Evolutionary conservation across 1,140 invertebrate species (phyloP).

Genomic region (Holcopasites calliopsidis): DNA sequence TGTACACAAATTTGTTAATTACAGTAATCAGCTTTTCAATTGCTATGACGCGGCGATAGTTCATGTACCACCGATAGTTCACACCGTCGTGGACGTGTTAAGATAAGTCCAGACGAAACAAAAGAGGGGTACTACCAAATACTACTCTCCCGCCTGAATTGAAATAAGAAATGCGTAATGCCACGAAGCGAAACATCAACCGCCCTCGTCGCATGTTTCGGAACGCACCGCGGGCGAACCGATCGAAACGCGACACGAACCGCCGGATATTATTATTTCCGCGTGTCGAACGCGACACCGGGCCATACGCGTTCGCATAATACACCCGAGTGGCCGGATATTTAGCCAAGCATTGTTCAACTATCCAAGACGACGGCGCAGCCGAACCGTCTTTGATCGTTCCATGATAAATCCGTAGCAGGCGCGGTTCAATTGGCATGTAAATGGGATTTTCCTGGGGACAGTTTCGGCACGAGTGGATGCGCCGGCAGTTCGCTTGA

Average conservation of each 20-base stretch:
- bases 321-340: not conserved
- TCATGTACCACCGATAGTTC: too few relatives aligned
- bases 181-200: not conserved
- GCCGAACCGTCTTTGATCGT: slow-evolving; percentile 48
- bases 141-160: too few relatives aligned
- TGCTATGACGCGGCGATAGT: too few relatives aligned
- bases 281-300: not conserved
- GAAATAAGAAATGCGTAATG: too few relatives aligned
- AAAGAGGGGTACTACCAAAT: too few relatives aligned
- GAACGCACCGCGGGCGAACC: not conserved
- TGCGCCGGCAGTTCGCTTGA: slow-evolving; percentile 22
- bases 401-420: slow-evolving; percentile 49
- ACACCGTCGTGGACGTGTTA: too few relatives aligned
- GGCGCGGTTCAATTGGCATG: slow-evolving; percentile 56
- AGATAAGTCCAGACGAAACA: too few relatives aligned
- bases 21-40: too few relatives aligned
- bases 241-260: not conserved
- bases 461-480: slow-evolving; percentile 40
- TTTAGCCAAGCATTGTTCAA: slow-evolving; percentile 34
- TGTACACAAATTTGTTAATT: too few relatives aligned
- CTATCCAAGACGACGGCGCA: slow-evolving; percentile 37
- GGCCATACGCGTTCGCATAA: not conserved
- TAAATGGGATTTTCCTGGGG: slow-evolving; percentile 56
- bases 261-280: slow-evolving; percentile 6
- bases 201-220: not conserved